phyloP scores from a whole-genome alignment of 2,113 vertebrate genomes.

The Cyanoderma ruficeps region DNA sequence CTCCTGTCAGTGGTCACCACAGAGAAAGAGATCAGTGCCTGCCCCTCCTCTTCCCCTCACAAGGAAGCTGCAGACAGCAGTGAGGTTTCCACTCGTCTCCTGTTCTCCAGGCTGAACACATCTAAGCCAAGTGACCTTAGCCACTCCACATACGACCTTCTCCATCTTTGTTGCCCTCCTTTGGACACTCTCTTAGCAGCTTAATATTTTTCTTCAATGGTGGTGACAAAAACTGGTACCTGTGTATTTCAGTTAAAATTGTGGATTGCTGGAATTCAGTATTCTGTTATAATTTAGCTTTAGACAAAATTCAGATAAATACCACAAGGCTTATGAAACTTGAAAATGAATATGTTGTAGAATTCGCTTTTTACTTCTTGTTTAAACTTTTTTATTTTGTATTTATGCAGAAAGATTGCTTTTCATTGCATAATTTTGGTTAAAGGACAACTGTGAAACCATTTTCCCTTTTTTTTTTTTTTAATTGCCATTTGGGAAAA shows the following conservation, averaged over 20 bases:
- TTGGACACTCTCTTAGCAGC: neutral
- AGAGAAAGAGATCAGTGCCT: neutral
- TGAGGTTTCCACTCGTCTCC: neutral
- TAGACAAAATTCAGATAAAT: neutral
- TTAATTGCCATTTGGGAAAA: neutral
- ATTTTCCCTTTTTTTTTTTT: neutral
- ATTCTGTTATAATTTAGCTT: neutral
- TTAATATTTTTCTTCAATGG: neutral
- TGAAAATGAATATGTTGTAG: neutral
- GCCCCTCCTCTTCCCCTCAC: neutral
- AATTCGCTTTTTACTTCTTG: neutral
- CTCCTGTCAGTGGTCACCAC: neutral
- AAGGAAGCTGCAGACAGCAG: neutral
- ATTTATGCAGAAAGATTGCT: neutral
- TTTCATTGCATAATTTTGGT: neutral
- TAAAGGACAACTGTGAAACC: neutral
- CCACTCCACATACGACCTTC: fast-evolving
- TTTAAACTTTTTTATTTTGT: neutral
- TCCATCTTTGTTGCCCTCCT: neutral
- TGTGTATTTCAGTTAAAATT: neutral
- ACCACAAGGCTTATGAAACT: neutral
- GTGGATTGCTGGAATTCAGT: neutral
- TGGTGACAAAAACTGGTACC: neutral
- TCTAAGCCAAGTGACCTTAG: neutral
- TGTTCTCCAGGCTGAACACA: neutral